A percentile compares a stretch with the other conserved stretches of the same genome.
Conservation (phyloP, 2,888 invertebrate species). For the Tanypteryx hageni region DNA sequence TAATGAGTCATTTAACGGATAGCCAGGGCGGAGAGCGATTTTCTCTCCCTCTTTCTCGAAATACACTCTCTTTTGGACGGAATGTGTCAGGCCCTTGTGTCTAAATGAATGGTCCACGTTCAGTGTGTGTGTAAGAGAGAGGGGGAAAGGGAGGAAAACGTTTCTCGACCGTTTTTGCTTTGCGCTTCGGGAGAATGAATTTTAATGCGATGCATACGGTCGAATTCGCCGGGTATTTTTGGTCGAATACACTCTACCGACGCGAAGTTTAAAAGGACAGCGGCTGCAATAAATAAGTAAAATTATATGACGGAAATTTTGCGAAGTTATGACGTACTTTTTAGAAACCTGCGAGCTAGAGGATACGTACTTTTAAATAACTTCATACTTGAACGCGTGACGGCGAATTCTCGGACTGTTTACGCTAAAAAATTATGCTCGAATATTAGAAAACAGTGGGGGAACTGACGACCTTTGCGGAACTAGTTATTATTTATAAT, state of each 20-base stretch:
- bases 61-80: slow-evolving; percentile 1
- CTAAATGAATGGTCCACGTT: not conserved
- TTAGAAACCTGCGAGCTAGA: too few species aligned
- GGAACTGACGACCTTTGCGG: too few species aligned
- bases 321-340: too few species aligned
- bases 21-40: slow-evolving; percentile 12
- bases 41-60: slow-evolving; percentile 9
- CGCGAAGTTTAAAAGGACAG: too few species aligned
- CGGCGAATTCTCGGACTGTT: too few species aligned
- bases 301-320: too few species aligned
- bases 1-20: slow-evolving; percentile 57
- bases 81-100: not conserved
- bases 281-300: too few species aligned
- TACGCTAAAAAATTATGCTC: too few species aligned
- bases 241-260: not conserved
- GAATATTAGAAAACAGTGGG: too few species aligned
- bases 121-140: not conserved
- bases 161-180: slow-evolving; percentile 11
- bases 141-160: not conserved
- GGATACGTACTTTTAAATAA: too few species aligned
- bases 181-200: not conserved
- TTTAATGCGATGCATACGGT: slow-evolving; percentile 3
- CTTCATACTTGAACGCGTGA: too few species aligned
- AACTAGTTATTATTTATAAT: too few species aligned
- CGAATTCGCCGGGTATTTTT: not conserved